These are phyloP conservation scores for Cyclura pinguis DNA, from an alignment of 2,797 vertebrate species.

Conservation along the genomic window DNA sequence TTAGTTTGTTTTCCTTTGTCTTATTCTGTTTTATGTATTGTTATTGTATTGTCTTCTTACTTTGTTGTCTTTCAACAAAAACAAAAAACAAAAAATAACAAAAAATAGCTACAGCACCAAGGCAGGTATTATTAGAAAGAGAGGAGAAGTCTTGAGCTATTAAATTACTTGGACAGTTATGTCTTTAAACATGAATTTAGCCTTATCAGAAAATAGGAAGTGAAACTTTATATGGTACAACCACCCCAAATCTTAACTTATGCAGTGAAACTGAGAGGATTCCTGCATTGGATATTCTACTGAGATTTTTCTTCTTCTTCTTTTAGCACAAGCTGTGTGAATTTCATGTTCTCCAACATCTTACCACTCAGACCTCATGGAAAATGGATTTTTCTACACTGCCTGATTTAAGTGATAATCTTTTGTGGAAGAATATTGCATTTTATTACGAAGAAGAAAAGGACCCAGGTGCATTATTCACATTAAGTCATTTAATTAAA, in stretches of 20 bases:
- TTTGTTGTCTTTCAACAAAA: no score
- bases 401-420: slow-evolving; percentile 72
- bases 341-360: slow-evolving; percentile 59
- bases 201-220: not conserved
- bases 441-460: slow-evolving; percentile 74
- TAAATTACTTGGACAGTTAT: not conserved
- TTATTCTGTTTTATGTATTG: no score
- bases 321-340: slow-evolving; percentile 54
- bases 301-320: not conserved
- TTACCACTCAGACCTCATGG: slow-evolving; percentile 42
- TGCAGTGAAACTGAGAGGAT: not conserved
- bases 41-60: no score
- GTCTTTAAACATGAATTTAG: not conserved
- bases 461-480: slow-evolving; percentile 60
- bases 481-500: slow-evolving; percentile 5
- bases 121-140: not conserved
- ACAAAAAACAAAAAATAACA: no score
- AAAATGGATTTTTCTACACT: slow-evolving; percentile 68
- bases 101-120: not conserved
- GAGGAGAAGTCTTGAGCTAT: no score
- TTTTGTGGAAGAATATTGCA: slow-evolving; percentile 73
- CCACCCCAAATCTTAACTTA: not conserved
- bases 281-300: not conserved
- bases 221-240: not conserved
- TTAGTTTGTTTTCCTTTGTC: no score